Base-by-base conservation (phyloP, 2,113 vertebrate species). In the Pachypanchax playfairii region DNA sequence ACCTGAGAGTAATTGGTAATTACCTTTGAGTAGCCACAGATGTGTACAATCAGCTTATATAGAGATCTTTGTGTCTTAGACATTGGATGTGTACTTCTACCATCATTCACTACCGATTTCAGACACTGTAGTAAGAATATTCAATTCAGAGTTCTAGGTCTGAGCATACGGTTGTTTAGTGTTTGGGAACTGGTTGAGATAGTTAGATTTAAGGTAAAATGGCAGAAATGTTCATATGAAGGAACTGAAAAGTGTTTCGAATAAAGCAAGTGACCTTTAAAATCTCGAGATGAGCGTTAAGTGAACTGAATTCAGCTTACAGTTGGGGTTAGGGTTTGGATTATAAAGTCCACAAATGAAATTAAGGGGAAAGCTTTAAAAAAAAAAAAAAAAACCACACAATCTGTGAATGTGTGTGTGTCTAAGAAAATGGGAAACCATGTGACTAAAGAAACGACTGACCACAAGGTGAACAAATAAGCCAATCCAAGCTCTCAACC, bases 391-490 rank as follows among this genome's bases (percentile, higher is more conserved):
- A 44, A 12, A 44, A 44, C 6, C 3, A 8, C 1, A 8, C 3
- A 2, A 17, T 14, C 13, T 41, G 15, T n/a, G 39, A 15, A 14
- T 39, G 52, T 39, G 35, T 38, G 26, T 11, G 33, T 13, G 52
- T 52, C n/a, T 35, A 21, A 25, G 33, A 17, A 11, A 25, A 14
- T 24, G 11, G 20, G 26, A 13, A 56, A 17, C 63, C 20, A 55
- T 65, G 61, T 29, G 68, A 65, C 64, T 25, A 59, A 76, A 83
- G 50, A 49, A 70, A 65, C 70, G 50, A 73, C 67, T 87, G 82
- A 87, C 85, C 86, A 83, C 73, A 83, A 63, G 85, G 64, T 83
- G 80, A 82, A 86, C 82, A 81, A 79, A 77, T 22, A 62, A 62
- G 73, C 73, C 83, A 82, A 84, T 87, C 87, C 74, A 41, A 87